A percentile compares a stretch with the other conserved stretches of the same genome.
phyloP scores from a whole-genome alignment of 2,797 vertebrate genomes.

The Lutjanus argentimaculatus region DNA sequence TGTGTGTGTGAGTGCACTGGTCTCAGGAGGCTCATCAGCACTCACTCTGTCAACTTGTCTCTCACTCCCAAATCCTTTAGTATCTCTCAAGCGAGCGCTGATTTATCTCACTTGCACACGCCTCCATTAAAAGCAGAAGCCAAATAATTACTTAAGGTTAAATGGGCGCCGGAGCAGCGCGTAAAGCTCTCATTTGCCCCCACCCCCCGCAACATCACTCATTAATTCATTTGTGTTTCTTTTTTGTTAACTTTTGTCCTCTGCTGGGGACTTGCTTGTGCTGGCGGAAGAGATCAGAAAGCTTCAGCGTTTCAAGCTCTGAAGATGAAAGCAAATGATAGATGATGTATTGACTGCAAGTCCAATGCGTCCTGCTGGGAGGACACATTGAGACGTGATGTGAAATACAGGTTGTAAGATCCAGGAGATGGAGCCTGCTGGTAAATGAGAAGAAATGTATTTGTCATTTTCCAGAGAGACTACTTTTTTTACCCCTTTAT shows the following conservation, averaged over 20 bases:
- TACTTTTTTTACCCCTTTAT: background rate
- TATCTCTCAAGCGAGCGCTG: constrained; percentile 46
- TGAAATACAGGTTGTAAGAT: constrained; percentile 41
- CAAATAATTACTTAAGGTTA: constrained; percentile 75
- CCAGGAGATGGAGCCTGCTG: constrained; percentile 18
- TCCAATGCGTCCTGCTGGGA: constrained; percentile 39
- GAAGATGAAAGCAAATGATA: constrained; percentile 50
- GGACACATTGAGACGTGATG: constrained; percentile 47
- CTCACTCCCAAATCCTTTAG: constrained; percentile 42
- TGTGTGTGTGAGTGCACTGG: background rate
- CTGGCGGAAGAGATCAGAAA: constrained; percentile 45
- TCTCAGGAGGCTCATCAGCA: constrained; percentile 31
- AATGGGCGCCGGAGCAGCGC: constrained; percentile 48
- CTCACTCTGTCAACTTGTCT: constrained; percentile 47
- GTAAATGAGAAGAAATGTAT: constrained; percentile 14
- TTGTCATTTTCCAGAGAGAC: constrained; percentile 14
- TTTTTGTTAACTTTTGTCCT: constrained; percentile 55
- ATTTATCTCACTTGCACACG: constrained; percentile 53
- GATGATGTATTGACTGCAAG: constrained; percentile 55
- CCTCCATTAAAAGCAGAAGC: constrained; percentile 64
- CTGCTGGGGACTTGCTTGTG: constrained; percentile 26
- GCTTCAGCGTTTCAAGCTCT: constrained; percentile 23
- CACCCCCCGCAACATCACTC: constrained; percentile 26
- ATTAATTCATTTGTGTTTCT: constrained; percentile 55
- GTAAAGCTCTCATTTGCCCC: constrained; percentile 50